Evolutionary conservation across 1,140 invertebrate genomes (phyloP).

Genomic region (Papilio aristodemus): DNA sequence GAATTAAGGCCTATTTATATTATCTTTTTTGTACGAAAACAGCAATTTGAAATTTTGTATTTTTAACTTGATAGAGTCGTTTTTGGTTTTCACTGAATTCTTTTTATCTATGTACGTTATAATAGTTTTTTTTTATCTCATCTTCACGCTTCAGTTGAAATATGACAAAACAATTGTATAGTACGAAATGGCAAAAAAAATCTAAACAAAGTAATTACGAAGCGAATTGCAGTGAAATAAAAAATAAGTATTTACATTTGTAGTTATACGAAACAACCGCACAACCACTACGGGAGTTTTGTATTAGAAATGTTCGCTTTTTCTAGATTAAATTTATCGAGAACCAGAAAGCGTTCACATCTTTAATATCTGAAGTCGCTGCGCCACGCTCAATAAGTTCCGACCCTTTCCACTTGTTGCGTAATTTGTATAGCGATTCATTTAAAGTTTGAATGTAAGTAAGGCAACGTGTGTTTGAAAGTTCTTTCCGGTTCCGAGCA

Average conservation of each 20-base stretch:
- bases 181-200: background rate
- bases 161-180: background rate
- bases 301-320: background rate
- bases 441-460: constrained; percentile 42
- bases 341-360: constrained; percentile 20
- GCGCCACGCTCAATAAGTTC: constrained; percentile 38
- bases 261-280: background rate
- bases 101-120: background rate
- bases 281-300: background rate
- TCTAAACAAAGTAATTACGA: background rate
- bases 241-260: too few relatives aligned
- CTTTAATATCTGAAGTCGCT: constrained; percentile 30
- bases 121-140: too few relatives aligned
- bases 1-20: constrained; percentile 5
- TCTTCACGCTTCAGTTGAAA: too few relatives aligned
- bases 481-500: constrained; percentile 49
- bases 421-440: constrained; percentile 47
- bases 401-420: constrained; percentile 51
- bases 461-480: constrained; percentile 49
- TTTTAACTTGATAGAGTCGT: background rate
- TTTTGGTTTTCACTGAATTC: background rate
- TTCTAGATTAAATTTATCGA: constrained; percentile 20
- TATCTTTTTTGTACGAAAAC: constrained; percentile 1
- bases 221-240: too few relatives aligned
- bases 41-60: background rate